Evolutionary conservation across 2,888 invertebrate species (phyloP).

Genomic region (Kryphioiulus occultus): DNA sequence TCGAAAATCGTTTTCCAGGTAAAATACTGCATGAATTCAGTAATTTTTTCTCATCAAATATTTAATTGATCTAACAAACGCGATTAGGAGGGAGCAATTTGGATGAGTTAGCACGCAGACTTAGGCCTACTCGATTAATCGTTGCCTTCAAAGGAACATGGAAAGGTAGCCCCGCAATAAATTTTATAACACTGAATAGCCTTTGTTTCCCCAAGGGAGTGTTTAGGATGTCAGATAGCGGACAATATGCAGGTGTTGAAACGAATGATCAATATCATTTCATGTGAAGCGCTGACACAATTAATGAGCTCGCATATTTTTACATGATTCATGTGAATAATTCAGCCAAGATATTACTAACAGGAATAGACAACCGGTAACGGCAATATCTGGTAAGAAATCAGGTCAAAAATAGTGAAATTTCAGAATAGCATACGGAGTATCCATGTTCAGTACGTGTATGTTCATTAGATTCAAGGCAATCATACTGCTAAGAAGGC

Average conservation of each 20-base stretch:
- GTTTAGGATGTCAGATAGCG: slow-evolving; percentile 1
- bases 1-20: not conserved
- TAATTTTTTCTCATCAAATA: not conserved
- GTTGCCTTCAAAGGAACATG: not conserved
- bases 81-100: slow-evolving; percentile 13
- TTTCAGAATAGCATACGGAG: not conserved
- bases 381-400: not conserved
- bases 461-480: not conserved
- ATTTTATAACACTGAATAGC: not conserved
- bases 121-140: slow-evolving; percentile 28
- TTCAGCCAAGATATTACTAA: not conserved
- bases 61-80: slow-evolving; percentile 34
- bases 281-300: not conserved
- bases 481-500: not conserved
- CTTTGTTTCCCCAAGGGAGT: not conserved
- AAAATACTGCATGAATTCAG: not conserved
- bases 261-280: not conserved
- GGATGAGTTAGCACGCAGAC: slow-evolving; percentile 32
- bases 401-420: not conserved
- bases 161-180: not conserved
- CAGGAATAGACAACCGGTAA: not conserved
- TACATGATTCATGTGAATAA: not conserved
- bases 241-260: not conserved
- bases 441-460: not conserved
- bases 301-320: not conserved